Percentiles rank a stretch among this genome's conserved stretches.
Conservation (phyloP, 2,113 vertebrate genomes). For the Brachyhypopomus gauderio region DNA sequence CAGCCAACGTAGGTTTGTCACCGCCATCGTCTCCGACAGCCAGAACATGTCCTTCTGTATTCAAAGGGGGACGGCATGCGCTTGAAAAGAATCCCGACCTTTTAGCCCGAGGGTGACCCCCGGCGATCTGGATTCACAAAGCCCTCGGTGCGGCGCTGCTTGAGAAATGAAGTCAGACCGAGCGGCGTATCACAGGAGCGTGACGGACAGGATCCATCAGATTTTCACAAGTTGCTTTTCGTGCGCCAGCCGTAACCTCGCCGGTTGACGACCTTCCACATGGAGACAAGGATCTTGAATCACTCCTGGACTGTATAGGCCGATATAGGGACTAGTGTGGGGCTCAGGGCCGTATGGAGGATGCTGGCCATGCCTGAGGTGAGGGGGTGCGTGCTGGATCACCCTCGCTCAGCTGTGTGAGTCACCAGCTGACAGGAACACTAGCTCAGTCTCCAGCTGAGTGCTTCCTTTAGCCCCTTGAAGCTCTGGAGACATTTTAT, state of each 20-base stretch:
- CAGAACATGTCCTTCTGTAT: slow-evolving; percentile 3
- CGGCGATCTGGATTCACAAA: background rate
- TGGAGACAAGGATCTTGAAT: no score
- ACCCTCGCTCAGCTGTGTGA: background rate
- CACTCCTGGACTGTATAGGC: no score
- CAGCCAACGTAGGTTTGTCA: background rate
- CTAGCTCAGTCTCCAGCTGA: no score
- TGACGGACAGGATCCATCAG: background rate
- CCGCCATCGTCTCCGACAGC: background rate
- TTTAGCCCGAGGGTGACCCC: slow-evolving; percentile 17
- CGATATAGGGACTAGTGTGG: background rate
- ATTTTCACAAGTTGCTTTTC: background rate
- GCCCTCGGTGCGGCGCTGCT: background rate
- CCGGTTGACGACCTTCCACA: no score
- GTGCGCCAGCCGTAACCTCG: background rate
- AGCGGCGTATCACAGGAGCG: background rate
- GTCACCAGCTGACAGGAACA: background rate
- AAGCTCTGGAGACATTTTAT: no score
- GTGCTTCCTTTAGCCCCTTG: no score
- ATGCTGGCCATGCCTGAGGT: background rate
- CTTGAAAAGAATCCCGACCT: slow-evolving; percentile 15
- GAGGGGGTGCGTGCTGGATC: background rate
- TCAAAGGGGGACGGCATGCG: background rate
- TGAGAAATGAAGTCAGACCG: background rate
- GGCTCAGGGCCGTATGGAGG: background rate